Evolutionary conservation across 2,113 vertebrate genomes (phyloP).

Genomic region (Xyrauchen texanus): DNA sequence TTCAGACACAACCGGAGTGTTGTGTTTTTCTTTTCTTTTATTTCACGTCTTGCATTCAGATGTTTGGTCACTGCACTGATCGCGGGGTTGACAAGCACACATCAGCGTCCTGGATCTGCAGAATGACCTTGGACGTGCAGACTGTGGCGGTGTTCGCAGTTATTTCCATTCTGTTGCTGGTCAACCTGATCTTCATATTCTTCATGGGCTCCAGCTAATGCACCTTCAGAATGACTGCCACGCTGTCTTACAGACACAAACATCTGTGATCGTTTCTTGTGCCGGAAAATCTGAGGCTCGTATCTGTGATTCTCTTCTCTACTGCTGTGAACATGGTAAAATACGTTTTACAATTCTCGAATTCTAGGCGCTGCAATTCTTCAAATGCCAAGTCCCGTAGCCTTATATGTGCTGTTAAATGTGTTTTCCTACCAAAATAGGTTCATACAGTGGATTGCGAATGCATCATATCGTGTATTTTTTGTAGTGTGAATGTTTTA

Average conservation of each 20-base stretch:
- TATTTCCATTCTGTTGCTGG: conserved; percentile 83
- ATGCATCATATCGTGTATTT: too few relatives aligned
- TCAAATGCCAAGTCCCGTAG: too few relatives aligned
- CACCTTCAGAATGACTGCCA: conserved; percentile 61
- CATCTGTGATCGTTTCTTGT: background rate
- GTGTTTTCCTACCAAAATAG: too few relatives aligned
- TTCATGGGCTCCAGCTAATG: conserved; percentile 70
- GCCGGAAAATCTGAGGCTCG: background rate
- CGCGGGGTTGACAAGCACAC: conserved; percentile 56
- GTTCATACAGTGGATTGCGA: too few relatives aligned
- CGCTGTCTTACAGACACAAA: background rate
- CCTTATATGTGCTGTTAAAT: too few relatives aligned
- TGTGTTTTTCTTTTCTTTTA: conserved; percentile 14
- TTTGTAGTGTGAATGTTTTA: background rate
- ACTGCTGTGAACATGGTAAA: conserved; percentile 17
- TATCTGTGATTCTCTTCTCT: conserved; percentile 2
- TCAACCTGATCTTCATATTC: conserved; percentile 77
- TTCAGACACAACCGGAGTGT: too few relatives aligned
- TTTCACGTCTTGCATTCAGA: conserved; percentile 48
- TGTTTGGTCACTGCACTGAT: conserved; percentile 84
- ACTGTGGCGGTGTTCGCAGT: conserved; percentile 86
- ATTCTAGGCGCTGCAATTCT: too few relatives aligned
- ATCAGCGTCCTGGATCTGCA: conserved; percentile 82
- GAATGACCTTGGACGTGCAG: conserved; percentile 92
- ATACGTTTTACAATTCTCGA: background rate